phyloP scores from a whole-genome alignment of 1,140 invertebrate genomes.

The Drosophila rhopaloa region DNA sequence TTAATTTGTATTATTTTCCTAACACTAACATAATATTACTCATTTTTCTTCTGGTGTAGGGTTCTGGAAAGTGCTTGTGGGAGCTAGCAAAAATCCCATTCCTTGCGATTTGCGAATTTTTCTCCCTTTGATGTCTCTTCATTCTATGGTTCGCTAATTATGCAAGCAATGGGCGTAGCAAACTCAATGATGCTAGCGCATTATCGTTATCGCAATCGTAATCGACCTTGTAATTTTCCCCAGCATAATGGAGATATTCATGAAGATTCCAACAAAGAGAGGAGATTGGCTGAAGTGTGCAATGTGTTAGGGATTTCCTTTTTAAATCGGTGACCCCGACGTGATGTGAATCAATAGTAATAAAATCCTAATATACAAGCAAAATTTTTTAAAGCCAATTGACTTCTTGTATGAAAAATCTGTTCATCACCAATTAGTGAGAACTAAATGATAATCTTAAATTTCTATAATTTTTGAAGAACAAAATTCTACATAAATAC shows the following conservation, averaged over 20 bases:
- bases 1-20: too few relatives aligned
- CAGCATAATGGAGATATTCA: slow-evolving; percentile 12
- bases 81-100: background rate
- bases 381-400: background rate
- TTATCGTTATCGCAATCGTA: slow-evolving; percentile 37
- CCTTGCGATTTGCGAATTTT: slow-evolving; percentile 5
- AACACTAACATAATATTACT: too few relatives aligned
- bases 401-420: background rate
- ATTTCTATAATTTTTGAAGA: too few relatives aligned
- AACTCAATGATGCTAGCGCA: slow-evolving; percentile 29
- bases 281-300: slow-evolving; percentile 1
- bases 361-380: background rate
- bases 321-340: slow-evolving; percentile 13
- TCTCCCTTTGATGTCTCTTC: background rate
- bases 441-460: background rate
- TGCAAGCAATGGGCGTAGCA: slow-evolving; percentile 28
- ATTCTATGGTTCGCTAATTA: slow-evolving; percentile 18
- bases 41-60: background rate
- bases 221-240: slow-evolving; percentile 32
- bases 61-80: background rate
- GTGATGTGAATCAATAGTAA: slow-evolving; percentile 13
- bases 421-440: background rate
- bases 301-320: background rate
- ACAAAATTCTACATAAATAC: too few relatives aligned
- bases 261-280: background rate